Percentiles rank a stretch among this genome's conserved stretches.
These are phyloP conservation scores for Hipposideros larvatus DNA, from an alignment of 2,797 vertebrate species.

Conservation along the genomic window DNA sequence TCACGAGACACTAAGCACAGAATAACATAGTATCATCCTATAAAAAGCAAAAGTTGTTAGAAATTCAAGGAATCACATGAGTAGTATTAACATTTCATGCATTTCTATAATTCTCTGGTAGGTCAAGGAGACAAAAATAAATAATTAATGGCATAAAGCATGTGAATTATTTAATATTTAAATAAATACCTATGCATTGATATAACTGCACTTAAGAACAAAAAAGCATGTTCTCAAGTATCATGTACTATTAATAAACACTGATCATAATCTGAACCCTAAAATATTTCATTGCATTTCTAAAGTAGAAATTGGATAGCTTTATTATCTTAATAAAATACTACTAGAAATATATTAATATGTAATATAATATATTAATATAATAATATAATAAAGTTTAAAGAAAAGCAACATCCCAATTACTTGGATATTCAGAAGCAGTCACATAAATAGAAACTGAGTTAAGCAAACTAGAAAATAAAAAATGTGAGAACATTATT, in stretches of 20 bases:
- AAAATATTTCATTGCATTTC: background rate
- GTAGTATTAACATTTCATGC: background rate
- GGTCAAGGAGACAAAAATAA: slow-evolving; percentile 29
- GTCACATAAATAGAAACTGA: background rate
- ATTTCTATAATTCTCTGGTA: background rate
- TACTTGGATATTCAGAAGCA: slow-evolving; percentile 9
- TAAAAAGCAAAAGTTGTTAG: background rate
- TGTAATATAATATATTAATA: no score
- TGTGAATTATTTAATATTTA: background rate
- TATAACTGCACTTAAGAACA: background rate
- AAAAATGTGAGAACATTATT: background rate
- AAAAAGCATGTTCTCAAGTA: background rate
- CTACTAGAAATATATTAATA: background rate
- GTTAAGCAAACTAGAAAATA: slow-evolving; percentile 9
- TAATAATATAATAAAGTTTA: background rate
- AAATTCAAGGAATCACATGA: background rate
- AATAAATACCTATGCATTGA: background rate
- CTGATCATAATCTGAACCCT: background rate
- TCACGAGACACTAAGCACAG: background rate
- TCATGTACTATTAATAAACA: background rate
- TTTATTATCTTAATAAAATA: slow-evolving; percentile 1
- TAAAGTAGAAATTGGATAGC: background rate
- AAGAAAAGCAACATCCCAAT: background rate
- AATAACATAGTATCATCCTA: background rate
- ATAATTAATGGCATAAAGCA: background rate